Evolutionary conservation across 2,797 vertebrate species (phyloP).

Genomic region (Chaenodraco wilsoni): DNA sequence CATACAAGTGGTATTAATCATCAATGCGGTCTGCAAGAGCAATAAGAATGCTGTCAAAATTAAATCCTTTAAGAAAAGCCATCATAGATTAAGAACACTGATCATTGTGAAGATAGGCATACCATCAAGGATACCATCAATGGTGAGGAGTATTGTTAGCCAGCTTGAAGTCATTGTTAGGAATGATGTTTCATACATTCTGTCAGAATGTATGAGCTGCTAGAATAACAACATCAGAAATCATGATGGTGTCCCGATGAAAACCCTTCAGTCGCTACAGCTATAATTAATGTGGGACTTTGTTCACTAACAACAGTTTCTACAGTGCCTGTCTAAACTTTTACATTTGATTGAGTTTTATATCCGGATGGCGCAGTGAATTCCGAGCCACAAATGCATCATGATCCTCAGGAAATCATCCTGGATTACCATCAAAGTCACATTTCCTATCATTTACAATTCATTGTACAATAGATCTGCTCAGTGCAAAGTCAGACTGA

Average conservation of each 20-base stretch:
- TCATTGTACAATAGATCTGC: conserved; percentile 55
- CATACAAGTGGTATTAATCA: too few species aligned
- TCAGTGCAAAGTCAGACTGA: conserved; percentile 57
- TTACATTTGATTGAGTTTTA: conserved; percentile 65
- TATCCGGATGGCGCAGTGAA: conserved; percentile 35
- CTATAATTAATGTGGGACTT: conserved; percentile 37
- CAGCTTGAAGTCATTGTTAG: neutral
- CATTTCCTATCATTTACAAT: conserved; percentile 66
- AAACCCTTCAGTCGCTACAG: conserved; percentile 29
- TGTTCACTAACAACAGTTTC: conserved; percentile 45
- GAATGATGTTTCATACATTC: conserved; percentile 1
- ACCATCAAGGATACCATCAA: neutral
- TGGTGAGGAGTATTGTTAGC: too few species aligned
- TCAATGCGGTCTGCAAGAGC: too few species aligned
- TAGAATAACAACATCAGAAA: neutral
- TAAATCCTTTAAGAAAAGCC: neutral
- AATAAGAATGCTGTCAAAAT: too few species aligned
- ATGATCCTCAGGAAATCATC: conserved; percentile 70
- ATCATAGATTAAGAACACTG: neutral
- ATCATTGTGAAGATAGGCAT: neutral
- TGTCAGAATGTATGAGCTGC: neutral
- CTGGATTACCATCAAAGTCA: conserved; percentile 74
- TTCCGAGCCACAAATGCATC: conserved; percentile 57
- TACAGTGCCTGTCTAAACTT: conserved; percentile 67
- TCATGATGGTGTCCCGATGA: conserved; percentile 6